Evolutionary conservation across 2,113 vertebrate genomes (phyloP), one percentile per base, ranked within the genome.

Genomic region (Aphyosemion australe): DNA sequence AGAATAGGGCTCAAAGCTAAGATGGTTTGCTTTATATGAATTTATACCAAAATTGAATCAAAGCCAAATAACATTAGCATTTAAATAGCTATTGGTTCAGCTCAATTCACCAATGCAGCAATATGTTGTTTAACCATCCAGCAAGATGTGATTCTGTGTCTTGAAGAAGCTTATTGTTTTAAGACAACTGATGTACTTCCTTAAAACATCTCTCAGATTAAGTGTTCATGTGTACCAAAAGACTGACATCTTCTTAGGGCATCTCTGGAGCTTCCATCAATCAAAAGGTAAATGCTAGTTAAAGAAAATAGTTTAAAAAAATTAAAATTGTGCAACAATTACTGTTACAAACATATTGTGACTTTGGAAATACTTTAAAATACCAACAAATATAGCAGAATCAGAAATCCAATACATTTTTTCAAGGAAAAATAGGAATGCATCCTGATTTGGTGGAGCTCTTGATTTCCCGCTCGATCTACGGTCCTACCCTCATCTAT

Each of bases 1-100:
- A 42, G 37, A 41, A 49, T 32, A 61, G 43, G 34, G 54, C 19
- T 51, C 16, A n/a, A 68, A 10, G 14, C n/a, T 72, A 16, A 65
- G 46, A 61, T 18, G 8, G 26, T 11, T 31, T 31, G 11, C 19
- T 50, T 47, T 26, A 45, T 31, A 42, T 48, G n/a, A 19, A 19
- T 45, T 57, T 59, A 12, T 49, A 5, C 14, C 42, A 10, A 53
- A 47, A 69, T 41, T 48, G 13, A 65, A 8, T 19, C 9, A 14
- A 18, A 55, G 10, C 2, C n/a, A 49, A n/a, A 59, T 43, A 47
- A 18, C 10, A 55, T 43, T 61, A 43, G 7, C 39, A 58, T 72
- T 59, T 32, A 41, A 41, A 42, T 47, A 4, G 9, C 31, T 41
- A 5, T 26, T 31, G 46, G 26, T 52, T 32, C 41, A 67, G 8